Evolutionary conservation across 1,140 invertebrate species (phyloP).

Genomic region (Tribolium castaneum): DNA sequence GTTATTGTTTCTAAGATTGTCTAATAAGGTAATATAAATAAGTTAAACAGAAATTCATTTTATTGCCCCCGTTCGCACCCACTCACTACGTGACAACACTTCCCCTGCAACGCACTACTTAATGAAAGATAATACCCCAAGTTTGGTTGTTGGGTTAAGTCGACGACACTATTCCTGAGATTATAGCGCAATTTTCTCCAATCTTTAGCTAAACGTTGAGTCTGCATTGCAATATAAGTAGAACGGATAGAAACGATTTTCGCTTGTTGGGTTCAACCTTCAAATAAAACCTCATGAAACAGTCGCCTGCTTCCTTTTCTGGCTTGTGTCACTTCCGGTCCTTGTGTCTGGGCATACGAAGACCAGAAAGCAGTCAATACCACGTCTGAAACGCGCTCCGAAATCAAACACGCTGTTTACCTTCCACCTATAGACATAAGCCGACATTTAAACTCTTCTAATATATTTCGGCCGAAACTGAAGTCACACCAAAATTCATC

Average conservation of each 20-base stretch:
- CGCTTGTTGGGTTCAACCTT: slow-evolving; percentile 51
- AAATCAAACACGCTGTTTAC: slow-evolving; percentile 40
- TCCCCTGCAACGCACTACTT: slow-evolving; percentile 26
- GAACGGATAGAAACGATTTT: slow-evolving; percentile 55
- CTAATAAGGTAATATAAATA: slow-evolving; percentile 40
- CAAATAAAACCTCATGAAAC: slow-evolving; percentile 56
- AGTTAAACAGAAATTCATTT: slow-evolving; percentile 18
- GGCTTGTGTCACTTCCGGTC: slow-evolving; percentile 51
- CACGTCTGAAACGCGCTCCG: slow-evolving; percentile 31
- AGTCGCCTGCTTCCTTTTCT: slow-evolving; percentile 52
- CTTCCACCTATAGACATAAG: slow-evolving; percentile 22
- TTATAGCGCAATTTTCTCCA: slow-evolving; percentile 52
- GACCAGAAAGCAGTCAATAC: slow-evolving; percentile 40
- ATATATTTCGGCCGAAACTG: background rate
- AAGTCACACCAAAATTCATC: background rate
- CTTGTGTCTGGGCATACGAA: slow-evolving; percentile 42
- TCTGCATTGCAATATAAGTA: slow-evolving; percentile 53
- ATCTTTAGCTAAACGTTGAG: slow-evolving; percentile 48
- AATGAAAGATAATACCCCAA: slow-evolving; percentile 44
- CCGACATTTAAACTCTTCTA: slow-evolving; percentile 4
- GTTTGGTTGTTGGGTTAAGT: slow-evolving; percentile 40
- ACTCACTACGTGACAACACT: background rate
- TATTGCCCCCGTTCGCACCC: background rate
- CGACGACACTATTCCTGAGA: slow-evolving; percentile 47
- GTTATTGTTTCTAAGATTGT: slow-evolving; percentile 45